A percentile compares a stretch with the other conserved stretches of the same genome.
phyloP scores from a whole-genome alignment of 2,888 invertebrate species.

The Nomada fabriciana region DNA sequence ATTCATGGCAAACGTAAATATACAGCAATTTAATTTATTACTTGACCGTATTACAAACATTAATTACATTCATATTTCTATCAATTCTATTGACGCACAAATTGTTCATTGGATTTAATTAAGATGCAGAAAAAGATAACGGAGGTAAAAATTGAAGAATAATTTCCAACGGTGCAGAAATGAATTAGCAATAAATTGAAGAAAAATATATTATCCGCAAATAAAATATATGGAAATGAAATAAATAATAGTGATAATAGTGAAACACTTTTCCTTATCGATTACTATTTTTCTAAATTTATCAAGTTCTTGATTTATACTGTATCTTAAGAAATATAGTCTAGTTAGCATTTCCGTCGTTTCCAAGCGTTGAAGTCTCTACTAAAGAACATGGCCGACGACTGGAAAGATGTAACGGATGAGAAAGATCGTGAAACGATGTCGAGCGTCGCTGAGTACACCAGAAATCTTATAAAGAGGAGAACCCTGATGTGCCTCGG shows the following conservation, averaged over 20 bases:
- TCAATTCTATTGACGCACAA: too few species aligned
- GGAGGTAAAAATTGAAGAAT: too few species aligned
- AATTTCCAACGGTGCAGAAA: too few species aligned
- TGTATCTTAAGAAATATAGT: background rate
- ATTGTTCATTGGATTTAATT: too few species aligned
- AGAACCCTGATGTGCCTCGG: slow-evolving; percentile 26
- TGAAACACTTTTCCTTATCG: background rate
- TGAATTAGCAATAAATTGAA: too few species aligned
- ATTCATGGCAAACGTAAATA: slow-evolving; percentile 59
- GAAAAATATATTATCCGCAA: too few species aligned
- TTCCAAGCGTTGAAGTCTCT: slow-evolving; percentile 47
- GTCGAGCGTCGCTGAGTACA: slow-evolving; percentile 7
- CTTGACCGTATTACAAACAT: background rate
- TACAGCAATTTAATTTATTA: background rate
- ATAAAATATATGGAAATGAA: too few species aligned
- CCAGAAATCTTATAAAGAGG: slow-evolving; percentile 19
- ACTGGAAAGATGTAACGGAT: slow-evolving; percentile 30
- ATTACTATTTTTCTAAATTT: background rate
- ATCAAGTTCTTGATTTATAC: too few species aligned
- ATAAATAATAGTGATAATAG: too few species aligned
- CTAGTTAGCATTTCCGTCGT: background rate
- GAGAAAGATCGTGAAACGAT: slow-evolving; percentile 25
- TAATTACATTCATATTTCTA: background rate
- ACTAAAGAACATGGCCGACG: slow-evolving; percentile 44
- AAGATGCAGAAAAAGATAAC: too few species aligned